Base-by-base conservation (phyloP, 2,888 invertebrate genomes). In the Cataglyphis livida region DNA sequence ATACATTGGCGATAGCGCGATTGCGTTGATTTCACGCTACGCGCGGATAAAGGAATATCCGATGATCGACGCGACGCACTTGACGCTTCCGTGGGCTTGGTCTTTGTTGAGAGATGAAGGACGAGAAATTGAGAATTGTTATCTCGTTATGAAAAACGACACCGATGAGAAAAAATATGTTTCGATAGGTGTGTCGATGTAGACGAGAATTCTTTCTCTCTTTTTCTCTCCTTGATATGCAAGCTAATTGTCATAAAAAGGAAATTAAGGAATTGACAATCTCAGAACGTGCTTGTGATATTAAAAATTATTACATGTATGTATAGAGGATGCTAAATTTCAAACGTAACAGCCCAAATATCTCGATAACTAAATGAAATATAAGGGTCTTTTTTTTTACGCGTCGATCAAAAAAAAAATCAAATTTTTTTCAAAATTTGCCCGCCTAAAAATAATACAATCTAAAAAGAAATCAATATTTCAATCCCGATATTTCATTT, bases 21-120 rank as follows among this genome's bases (percentile, higher is more conserved):
- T 66, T 9, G 38, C 70, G 38, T 79, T 59, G 21, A 79, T 79
- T 59, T 73, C 44, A 59, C 59, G 78, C 57, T 59, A 71, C 21
- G 21, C 35, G 73, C 18, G 57, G n/a, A 21, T 32, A 59, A 44
- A 44, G 18, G 73, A 12, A 44, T 44, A 68, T 35, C 44, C 73
- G 78, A 73, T 70, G 21, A 78, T 6, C 25, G 25, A 18, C 18
- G 28, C 32, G 59, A 7, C 32, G 32, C 18, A 59, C 57, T 78
- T 44, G 78, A 57, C 12, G 35, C 25, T 65, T 66, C 48, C 48
- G 15, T 51, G 25, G 15, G 5, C 35, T 76, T 25, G 15, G n/a
- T 9, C 28, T 28, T 70, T 70, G 51, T 68, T 28, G 28, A 2
- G 51, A 21, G 21, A 65, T 21, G 41, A 32, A 21, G 7, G 32